Conservation (phyloP, 1,140 invertebrate species). For the Andricus grossulariae region DNA sequence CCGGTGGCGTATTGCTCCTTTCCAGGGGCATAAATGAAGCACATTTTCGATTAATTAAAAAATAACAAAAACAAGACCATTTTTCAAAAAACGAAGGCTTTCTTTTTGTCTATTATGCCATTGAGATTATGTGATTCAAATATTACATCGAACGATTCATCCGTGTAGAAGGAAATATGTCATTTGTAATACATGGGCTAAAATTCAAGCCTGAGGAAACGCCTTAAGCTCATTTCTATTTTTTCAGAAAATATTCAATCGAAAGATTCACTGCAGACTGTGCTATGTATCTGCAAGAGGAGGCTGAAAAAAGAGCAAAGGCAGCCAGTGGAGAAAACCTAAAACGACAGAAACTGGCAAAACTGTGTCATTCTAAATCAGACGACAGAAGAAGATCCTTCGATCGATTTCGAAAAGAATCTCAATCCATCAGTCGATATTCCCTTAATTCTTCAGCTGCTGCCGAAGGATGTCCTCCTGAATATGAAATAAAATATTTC, state of each 20-base stretch:
- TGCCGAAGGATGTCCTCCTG: conserved; percentile 52
- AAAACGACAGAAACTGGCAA: conserved; percentile 62
- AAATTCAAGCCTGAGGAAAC: too few species aligned
- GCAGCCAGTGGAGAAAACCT: conserved; percentile 66
- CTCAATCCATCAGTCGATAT: conserved; percentile 66
- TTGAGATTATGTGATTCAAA: too few species aligned
- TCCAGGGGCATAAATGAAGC: too few species aligned
- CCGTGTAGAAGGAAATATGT: too few species aligned
- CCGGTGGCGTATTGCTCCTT: too few species aligned
- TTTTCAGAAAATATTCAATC: conserved; percentile 63
- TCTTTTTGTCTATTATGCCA: too few species aligned
- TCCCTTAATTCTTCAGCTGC: conserved; percentile 67
- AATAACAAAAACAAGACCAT: too few species aligned
- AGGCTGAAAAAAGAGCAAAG: conserved; percentile 61
- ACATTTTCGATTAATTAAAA: too few species aligned
- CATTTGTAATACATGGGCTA: too few species aligned
- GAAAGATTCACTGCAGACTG: conserved; percentile 66
- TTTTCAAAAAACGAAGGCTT: too few species aligned
- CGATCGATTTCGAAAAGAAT: conserved; percentile 64
- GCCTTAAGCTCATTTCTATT: neutral
- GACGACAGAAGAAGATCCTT: conserved; percentile 71
- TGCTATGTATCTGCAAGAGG: conserved; percentile 61
- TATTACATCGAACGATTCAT: too few species aligned
- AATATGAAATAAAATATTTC: conserved; percentile 70
- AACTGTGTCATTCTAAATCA: conserved; percentile 70